Base-by-base conservation (phyloP, 2,113 vertebrate genomes). In the Struthio camelus region DNA sequence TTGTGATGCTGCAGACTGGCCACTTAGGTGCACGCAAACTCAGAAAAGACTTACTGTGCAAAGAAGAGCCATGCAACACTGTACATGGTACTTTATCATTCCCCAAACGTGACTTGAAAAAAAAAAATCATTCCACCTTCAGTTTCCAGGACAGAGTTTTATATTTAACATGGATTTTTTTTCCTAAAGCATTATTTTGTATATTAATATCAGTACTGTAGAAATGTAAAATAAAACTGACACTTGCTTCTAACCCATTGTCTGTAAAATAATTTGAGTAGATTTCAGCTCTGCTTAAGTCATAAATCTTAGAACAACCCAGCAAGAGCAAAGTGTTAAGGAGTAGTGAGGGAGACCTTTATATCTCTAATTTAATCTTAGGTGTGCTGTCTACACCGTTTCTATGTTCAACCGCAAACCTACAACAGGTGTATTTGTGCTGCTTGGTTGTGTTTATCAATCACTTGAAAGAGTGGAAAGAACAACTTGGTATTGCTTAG, bases 191-290 rank as follows among this genome's bases (percentile, higher is more conserved):
- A 0, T 62, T 54, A 73, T 95, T 96, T 97, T 97, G 65, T 97
- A 96, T 64, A 70, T 93, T 84, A 64, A 75, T 94, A 72, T 93
- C 42, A 64, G 38, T 91, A 91, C 16, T 95, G 89, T 92, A 93
- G 79, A 80, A 93, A 53, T 90, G 76, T 96, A 94, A 88, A 97
- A 97, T 96, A 96, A 97, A 97, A 93, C 64, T 76, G 76, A 88
- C 32, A 77, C 42, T 62, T 50, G 13, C 77, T 80, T 95, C 44
- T 77, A 5, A 8, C 36, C 59, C 15, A 1, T 19, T 80, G 54
- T 64, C 53, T 86, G 64, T 70, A 78, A 71, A 93, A 50, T 3
- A 13, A 1, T 85, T 85, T 64, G 25, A n/a, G n/a, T 4, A 59
- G 27, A 40, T 19, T 81, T 75, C 46, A 15, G 56, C 28, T 85